Base-by-base conservation (phyloP, 2,888 invertebrate genomes). In the Synanthedon tipuliformis region DNA sequence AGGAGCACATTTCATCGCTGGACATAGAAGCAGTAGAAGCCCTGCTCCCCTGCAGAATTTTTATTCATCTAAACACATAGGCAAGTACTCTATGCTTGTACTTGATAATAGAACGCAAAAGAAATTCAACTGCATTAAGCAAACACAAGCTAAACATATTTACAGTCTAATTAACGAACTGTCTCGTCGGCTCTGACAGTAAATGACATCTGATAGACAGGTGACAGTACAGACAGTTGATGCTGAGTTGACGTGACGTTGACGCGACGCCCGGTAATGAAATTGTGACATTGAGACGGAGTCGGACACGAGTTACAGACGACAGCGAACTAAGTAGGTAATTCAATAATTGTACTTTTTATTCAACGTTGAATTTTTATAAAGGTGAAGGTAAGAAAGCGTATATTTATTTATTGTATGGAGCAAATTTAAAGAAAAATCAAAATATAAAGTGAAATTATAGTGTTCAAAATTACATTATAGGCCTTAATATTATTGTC, bases 81-180 rank as follows among this genome's bases (percentile, higher is more conserved):
- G 7, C 10, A 34, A 34, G 34, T 34, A 34, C 34, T 34, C 10
- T 34, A 8, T 27, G 4, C 34, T 34, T 34, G 34, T 34, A 34
- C 34, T 34, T 34, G 34, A 34, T 34, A 34, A 34, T 34, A 34
- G 34, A 34, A 45, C 45, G 15, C 45, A 45, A 45, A n/a, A 45
- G 15, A 45, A 45, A n/a, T 45, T 45, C 13, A 12, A 45, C 75
- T 75, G 50, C 50, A 50, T 50, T 16, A 50, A 50, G n/a, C 12
- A 45, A 45, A 45, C 15, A 45, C 45, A 12, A 45, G 45, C 41
- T 23, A 27, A 40, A 50, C 51, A 12, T 41, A 51, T 41, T 53
- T 45, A 76, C 78, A 74, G 71, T 76, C 81, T 84, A 82, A 85
- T 86, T 84, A 86, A 82, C 80, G 69, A 75, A 76, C 74, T 75